Percentiles rank a stretch among this genome's conserved stretches.
These are phyloP conservation scores for Lucilia sericata DNA, from an alignment of 1,140 invertebrate genomes.

Conservation along the genomic window DNA sequence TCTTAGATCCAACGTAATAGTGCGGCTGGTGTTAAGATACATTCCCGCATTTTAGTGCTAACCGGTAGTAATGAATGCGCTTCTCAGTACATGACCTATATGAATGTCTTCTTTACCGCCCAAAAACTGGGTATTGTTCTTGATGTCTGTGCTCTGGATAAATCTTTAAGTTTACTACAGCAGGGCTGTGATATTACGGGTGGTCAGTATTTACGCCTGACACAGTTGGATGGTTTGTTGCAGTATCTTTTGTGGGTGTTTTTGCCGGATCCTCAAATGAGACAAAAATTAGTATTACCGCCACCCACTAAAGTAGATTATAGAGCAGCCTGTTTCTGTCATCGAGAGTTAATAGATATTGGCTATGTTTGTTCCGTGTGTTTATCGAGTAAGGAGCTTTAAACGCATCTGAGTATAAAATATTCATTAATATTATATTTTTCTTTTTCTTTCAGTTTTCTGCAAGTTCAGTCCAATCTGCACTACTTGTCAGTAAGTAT, in stretches of 20 bases:
- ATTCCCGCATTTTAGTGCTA: constrained; percentile 84
- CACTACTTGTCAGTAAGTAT: constrained; percentile 94
- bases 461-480: constrained; percentile 98
- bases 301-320: constrained; percentile 94
- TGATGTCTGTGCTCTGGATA: constrained; percentile 93
- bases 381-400: constrained; percentile 82
- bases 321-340: constrained; percentile 97
- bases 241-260: constrained; percentile 98
- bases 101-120: constrained; percentile 98
- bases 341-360: constrained; percentile 94
- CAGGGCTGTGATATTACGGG: constrained; percentile 97
- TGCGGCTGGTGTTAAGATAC: constrained; percentile 75
- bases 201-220: constrained; percentile 88
- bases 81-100: constrained; percentile 97
- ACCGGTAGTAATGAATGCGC: constrained; percentile 92
- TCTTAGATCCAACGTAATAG: constrained; percentile 73
- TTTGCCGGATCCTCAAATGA: constrained; percentile 83
- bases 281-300: constrained; percentile 88
- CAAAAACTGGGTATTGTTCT: constrained; percentile 92
- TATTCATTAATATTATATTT: constrained; percentile 45
- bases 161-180: constrained; percentile 90
- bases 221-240: constrained; percentile 84
- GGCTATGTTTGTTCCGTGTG: constrained; percentile 98
- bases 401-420: neutral
- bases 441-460: constrained; percentile 82